phyloP scores from a whole-genome alignment of 2,888 invertebrate genomes.

The Allacma fusca region DNA sequence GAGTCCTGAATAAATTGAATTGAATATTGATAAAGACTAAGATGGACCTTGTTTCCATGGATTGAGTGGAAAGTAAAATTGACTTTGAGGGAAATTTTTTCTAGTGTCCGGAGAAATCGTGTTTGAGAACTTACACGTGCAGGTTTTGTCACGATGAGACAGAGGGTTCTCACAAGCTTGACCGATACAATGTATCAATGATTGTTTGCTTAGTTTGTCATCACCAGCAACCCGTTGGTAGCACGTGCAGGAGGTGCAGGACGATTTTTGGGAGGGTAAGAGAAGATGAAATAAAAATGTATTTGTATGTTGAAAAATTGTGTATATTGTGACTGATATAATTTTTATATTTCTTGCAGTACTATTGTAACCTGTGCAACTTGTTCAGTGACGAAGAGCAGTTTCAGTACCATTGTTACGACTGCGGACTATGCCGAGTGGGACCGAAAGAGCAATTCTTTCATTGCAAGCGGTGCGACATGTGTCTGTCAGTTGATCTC shows the following conservation, averaged over 20 bases:
- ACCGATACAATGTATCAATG: not conserved
- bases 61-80: too few species aligned
- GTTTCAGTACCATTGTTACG: not conserved
- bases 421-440: slow-evolving; percentile 1
- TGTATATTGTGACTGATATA: not conserved
- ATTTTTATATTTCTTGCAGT: slow-evolving; percentile 1
- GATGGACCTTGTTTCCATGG: too few species aligned
- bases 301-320: too few species aligned
- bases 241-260: not conserved
- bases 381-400: not conserved
- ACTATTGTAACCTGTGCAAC: not conserved
- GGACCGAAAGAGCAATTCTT: not conserved
- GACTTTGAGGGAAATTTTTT: not conserved
- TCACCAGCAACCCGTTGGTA: not conserved
- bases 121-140: not conserved
- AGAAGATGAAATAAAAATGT: too few species aligned
- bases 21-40: too few species aligned
- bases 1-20: too few species aligned
- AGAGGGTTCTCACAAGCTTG: not conserved
- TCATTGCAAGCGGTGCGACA: not conserved
- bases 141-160: slow-evolving; percentile 1
- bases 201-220: not conserved
- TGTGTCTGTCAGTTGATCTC: slow-evolving; percentile 8
- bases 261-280: not conserved
- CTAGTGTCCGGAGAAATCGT: not conserved